Evolutionary conservation across 2,888 invertebrate species (phyloP).

Genomic region (Leptopilina syphax): DNA sequence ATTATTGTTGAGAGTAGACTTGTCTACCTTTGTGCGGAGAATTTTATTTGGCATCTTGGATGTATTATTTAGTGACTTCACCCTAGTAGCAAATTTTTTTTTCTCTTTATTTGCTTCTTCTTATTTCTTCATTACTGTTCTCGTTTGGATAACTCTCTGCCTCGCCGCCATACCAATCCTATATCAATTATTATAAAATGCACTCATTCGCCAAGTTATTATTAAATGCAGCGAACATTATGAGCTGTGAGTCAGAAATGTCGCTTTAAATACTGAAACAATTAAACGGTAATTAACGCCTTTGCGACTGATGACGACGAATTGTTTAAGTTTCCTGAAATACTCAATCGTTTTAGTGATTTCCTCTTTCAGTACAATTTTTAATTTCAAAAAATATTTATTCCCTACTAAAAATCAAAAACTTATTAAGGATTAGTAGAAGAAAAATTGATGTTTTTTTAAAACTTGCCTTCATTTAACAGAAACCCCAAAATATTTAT

Average conservation of each 20-base stretch:
- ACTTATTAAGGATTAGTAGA: too few species aligned
- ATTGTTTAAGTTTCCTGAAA: not conserved
- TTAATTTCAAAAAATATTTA: too few species aligned
- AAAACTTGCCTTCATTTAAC: too few species aligned
- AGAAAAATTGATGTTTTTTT: too few species aligned
- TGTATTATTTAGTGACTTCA: not conserved
- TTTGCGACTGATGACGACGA: constrained; percentile 32
- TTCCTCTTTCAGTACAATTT: not conserved
- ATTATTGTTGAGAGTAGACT: constrained; percentile 22
- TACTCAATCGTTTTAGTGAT: constrained; percentile 32
- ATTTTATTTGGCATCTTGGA: constrained; percentile 10
- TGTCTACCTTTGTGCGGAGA: constrained; percentile 16
- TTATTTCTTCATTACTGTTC: not conserved
- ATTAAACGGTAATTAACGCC: constrained; percentile 35
- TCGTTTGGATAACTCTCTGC: not conserved
- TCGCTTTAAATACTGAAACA: constrained; percentile 33
- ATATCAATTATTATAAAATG: constrained; percentile 25
- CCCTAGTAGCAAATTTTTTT: not conserved
- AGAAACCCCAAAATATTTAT: too few species aligned
- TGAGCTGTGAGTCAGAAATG: constrained; percentile 30
- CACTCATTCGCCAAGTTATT: constrained; percentile 27
- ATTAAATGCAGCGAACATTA: constrained; percentile 27
- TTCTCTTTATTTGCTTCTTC: not conserved
- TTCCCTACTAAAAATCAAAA: too few species aligned
- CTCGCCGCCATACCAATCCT: not conserved